Evolutionary conservation across 2,888 invertebrate species (phyloP), one percentile per base, ranked within the genome.

Genomic region (Galeruca laticollis): DNA sequence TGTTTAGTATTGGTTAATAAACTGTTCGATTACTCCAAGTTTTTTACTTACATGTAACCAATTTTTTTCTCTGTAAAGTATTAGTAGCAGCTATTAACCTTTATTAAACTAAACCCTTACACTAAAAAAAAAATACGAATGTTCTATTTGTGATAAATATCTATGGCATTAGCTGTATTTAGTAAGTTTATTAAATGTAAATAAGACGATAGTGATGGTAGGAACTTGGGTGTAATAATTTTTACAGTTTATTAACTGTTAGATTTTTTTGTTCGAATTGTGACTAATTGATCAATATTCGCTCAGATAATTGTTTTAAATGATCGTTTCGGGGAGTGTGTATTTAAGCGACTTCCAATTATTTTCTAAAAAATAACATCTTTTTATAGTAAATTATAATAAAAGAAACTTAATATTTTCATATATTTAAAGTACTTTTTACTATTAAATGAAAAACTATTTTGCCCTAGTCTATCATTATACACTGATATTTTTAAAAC

Each of bases 1-100:
- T 54, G 43, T 63, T 31, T 63, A 63, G 40, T 62, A 62, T 52
- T 37, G 54, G 56, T 63, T 63, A 63, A 63, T 63, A 20, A 54
- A 56, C 56, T 63, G 54, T 63, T 26, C 54, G 6, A 20, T 56
- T 9, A 2, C 3, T 2, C 43, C 37, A 56, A 43, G 11, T 56
- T 56, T 63, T 63, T 40, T 40, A 54, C 62, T 57, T 35, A 57
- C 33, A 33, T 6, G 13, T 26, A 31, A 9, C 26, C 2, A 54
- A 13, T 31, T 21, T 33, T 54, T 13, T 26, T 26, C 4, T 18
- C 15, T 18, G 13, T 15, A 15, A 21, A n/a, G 10, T 15, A 35
- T 15, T 33, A 33, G 5, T 35, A 57, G 35, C 56, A 57, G 56
- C 31, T 31, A 57, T 57, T 57, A 57, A 35, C 56, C 56, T 57